Evolutionary conservation across 2,797 vertebrate genomes (phyloP).

Genomic region (Dromococcyx pavoninus): DNA sequence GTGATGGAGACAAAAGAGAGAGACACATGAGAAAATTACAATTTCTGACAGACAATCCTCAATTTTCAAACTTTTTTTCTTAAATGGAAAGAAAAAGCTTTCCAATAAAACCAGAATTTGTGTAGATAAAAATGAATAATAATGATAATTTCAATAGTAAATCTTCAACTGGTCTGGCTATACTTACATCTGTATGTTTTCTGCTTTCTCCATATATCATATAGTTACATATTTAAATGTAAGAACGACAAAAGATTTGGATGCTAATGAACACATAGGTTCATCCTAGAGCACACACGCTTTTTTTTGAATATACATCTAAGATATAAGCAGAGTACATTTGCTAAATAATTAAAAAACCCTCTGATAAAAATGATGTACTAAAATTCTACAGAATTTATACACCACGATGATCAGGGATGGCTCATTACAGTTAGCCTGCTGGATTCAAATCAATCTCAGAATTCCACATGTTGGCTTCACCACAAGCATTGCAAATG

Average conservation of each 20-base stretch:
- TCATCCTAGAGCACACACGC: neutral
- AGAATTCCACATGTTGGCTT: neutral
- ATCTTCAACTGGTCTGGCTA: neutral
- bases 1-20: neutral
- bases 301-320: neutral
- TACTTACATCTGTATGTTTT: neutral
- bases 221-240: neutral
- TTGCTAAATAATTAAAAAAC: neutral
- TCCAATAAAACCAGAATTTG: neutral
- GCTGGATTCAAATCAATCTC: slow-evolving; percentile 9
- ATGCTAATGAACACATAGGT: neutral
- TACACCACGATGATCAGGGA: neutral
- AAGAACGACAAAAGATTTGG: neutral
- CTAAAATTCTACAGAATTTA: neutral
- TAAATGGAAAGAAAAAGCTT: neutral
- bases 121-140: neutral
- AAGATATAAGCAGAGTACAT: neutral
- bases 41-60: neutral
- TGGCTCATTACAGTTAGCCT: neutral
- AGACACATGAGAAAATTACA: neutral
- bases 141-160: neutral
- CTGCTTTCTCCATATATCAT: neutral
- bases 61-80: neutral
- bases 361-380: neutral
- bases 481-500: neutral